phyloP scores from a whole-genome alignment of 2,113 vertebrate species.

The Nothoprocta pentlandii region DNA sequence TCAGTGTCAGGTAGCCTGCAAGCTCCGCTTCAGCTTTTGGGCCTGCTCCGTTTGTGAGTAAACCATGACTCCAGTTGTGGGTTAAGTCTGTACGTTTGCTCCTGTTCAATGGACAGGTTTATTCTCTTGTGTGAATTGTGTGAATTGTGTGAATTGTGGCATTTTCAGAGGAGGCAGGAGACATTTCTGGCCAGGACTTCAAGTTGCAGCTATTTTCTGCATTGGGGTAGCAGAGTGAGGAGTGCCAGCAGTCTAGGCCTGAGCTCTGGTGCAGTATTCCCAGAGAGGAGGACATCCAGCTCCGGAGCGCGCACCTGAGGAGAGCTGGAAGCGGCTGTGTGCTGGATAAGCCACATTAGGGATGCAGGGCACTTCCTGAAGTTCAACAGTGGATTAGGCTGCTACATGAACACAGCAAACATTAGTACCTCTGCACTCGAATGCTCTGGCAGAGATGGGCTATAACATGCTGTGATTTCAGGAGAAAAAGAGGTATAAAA shows the following conservation, averaged over 20 bases:
- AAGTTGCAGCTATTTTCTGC: neutral
- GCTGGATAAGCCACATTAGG: neutral
- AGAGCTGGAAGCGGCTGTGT: neutral
- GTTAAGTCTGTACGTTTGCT: neutral
- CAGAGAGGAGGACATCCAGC: neutral
- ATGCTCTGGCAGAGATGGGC: neutral
- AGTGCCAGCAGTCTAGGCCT: neutral
- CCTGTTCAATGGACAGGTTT: neutral
- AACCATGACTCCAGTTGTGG: neutral
- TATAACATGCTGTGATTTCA: neutral
- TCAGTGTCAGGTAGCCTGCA: neutral
- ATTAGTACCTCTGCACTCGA: neutral
- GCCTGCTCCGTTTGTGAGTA: neutral
- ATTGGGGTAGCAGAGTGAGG: neutral
- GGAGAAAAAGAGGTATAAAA: neutral
- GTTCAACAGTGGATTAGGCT: neutral
- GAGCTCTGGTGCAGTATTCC: neutral
- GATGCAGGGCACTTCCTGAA: neutral
- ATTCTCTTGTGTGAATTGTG: neutral
- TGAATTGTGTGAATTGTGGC: no score
- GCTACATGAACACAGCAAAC: neutral
- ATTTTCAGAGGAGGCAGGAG: neutral
- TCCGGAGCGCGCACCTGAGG: neutral
- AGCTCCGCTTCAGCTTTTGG: neutral
- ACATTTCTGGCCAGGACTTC: neutral